Evolutionary conservation across 1,140 invertebrate species (phyloP).

Genomic region (Drosophila setifemur): DNA sequence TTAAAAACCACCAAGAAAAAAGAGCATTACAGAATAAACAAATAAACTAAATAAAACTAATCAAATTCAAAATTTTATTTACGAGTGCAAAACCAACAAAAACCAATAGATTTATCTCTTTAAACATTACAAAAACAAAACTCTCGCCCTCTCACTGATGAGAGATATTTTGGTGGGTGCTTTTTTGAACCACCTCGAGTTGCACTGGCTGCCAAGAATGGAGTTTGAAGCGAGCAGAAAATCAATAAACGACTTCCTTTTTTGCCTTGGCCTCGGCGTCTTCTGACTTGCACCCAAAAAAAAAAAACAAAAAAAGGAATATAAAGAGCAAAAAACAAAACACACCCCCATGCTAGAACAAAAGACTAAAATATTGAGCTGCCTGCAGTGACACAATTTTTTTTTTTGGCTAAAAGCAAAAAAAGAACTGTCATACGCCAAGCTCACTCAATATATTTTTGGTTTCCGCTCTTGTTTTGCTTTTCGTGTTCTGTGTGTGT

Average conservation of each 20-base stretch:
- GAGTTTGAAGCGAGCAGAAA: slow-evolving; percentile 46
- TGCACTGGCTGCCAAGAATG: slow-evolving; percentile 12
- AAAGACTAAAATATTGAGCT: background rate
- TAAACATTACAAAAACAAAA: too few species aligned
- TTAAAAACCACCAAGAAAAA: too few species aligned
- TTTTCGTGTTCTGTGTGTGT: background rate
- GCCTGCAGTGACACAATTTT: slow-evolving; percentile 49
- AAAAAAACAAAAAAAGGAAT: background rate
- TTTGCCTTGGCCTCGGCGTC: slow-evolving; percentile 8
- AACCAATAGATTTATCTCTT: too few species aligned
- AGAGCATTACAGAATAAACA: too few species aligned
- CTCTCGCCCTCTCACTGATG: too few species aligned
- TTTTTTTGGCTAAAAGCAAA: slow-evolving; percentile 10
- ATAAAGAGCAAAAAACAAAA: background rate
- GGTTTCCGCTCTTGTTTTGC: slow-evolving; percentile 21
- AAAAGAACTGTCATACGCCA: slow-evolving; percentile 1
- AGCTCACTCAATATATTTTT: slow-evolving; percentile 31
- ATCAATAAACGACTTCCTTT: slow-evolving; percentile 61
- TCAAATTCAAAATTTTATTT: too few species aligned
- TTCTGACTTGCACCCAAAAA: slow-evolving; percentile 21
- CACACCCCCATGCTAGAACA: slow-evolving; percentile 21
- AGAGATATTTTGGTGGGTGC: too few species aligned
- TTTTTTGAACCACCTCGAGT: slow-evolving; percentile 3
- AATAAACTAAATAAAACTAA: too few species aligned
- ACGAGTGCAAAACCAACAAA: too few species aligned